phyloP scores from a whole-genome alignment of 2,888 invertebrate genomes.

The Pollenia labialis region DNA sequence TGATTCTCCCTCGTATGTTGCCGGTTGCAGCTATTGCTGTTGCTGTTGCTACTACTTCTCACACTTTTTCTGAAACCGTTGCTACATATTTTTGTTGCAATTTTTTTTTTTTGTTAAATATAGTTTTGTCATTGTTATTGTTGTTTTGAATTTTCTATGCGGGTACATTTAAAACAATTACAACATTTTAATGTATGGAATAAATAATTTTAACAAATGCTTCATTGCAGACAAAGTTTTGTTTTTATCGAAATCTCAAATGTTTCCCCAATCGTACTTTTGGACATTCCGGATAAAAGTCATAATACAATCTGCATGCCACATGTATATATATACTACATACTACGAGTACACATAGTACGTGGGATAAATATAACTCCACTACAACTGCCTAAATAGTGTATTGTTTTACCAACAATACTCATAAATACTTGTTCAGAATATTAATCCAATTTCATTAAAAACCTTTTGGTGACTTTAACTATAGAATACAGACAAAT shows the following conservation, averaged over 20 bases:
- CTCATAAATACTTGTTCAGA: too few species aligned
- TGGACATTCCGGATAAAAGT: constrained; percentile 49
- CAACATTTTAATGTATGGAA: constrained; percentile 75
- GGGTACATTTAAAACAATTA: constrained; percentile 75
- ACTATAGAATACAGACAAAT: too few species aligned
- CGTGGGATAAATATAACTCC: neutral
- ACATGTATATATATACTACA: neutral
- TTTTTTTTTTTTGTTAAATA: neutral
- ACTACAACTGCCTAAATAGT: neutral
- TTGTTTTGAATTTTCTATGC: constrained; percentile 36
- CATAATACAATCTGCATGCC: constrained; percentile 41
- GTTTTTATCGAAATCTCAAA: constrained; percentile 55
- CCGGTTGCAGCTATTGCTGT: too few species aligned
- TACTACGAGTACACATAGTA: neutral
- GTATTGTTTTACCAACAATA: neutral
- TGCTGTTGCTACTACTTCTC: too few species aligned
- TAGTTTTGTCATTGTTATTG: constrained; percentile 28
- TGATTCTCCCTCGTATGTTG: too few species aligned
- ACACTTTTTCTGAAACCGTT: too few species aligned
- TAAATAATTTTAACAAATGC: constrained; percentile 72
- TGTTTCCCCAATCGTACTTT: constrained; percentile 46
- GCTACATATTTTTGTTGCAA: too few species aligned
- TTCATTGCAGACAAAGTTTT: constrained; percentile 59
- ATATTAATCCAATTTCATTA: too few species aligned
- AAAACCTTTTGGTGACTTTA: too few species aligned